Evolutionary conservation across 2,888 invertebrate species (phyloP).

Genomic region (Limnephilus auricula): DNA sequence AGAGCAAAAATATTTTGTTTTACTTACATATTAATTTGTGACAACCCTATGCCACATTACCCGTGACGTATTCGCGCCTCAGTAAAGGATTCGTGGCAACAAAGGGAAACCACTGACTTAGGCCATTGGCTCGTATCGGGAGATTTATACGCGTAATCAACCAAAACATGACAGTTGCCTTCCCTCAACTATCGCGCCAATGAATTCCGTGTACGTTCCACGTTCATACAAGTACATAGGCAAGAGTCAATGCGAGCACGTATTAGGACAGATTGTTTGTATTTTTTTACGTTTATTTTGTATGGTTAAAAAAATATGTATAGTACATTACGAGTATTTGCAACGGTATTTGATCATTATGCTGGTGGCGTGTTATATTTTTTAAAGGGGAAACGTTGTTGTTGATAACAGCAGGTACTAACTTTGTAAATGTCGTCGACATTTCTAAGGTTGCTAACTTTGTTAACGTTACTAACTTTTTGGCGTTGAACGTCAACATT

Average conservation of each 20-base stretch:
- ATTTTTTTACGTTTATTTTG: background rate
- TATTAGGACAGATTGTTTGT: background rate
- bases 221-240: background rate
- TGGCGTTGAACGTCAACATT: too few species aligned
- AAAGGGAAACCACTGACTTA: slow-evolving; percentile 26
- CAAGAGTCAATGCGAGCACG: background rate
- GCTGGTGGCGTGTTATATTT: too few species aligned
- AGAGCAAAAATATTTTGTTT: too few species aligned
- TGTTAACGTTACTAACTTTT: too few species aligned
- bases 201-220: background rate
- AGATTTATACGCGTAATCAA: slow-evolving; percentile 40
- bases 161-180: slow-evolving; percentile 9
- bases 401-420: too few species aligned
- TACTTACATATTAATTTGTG: too few species aligned
- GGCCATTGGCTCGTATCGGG: slow-evolving; percentile 23
- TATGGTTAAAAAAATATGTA: too few species aligned
- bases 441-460: too few species aligned
- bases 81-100: slow-evolving; percentile 26
- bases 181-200: background rate
- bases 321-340: too few species aligned
- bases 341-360: too few species aligned
- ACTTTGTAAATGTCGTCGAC: too few species aligned
- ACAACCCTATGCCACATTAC: background rate
- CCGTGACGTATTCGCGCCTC: slow-evolving; percentile 22
- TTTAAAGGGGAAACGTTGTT: too few species aligned